These are phyloP conservation scores for Amorpha juglandis DNA, from an alignment of 2,888 invertebrate species.

Conservation along the genomic window DNA sequence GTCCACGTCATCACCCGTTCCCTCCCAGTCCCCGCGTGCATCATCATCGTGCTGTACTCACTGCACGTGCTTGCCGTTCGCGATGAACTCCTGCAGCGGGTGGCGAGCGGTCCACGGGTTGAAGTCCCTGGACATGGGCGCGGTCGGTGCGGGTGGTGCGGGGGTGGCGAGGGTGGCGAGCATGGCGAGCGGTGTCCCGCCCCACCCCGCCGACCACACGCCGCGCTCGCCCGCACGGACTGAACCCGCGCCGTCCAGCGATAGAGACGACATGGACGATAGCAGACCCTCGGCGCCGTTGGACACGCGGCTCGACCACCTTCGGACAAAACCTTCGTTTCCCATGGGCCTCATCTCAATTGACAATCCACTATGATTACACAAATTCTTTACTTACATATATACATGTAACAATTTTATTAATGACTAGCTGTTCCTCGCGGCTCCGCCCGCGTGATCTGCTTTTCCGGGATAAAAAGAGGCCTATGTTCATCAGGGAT, in stretches of 20 bases:
- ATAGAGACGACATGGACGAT: constrained; percentile 58
- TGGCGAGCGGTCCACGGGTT: constrained; percentile 76
- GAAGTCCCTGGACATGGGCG: constrained; percentile 56
- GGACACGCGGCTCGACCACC: constrained; percentile 58
- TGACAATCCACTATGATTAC: too few species aligned
- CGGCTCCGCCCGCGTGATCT: too few species aligned
- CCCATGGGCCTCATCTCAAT: too few species aligned
- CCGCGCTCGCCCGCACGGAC: constrained; percentile 46
- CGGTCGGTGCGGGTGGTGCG: constrained; percentile 31
- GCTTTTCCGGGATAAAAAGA: too few species aligned
- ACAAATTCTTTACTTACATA: too few species aligned
- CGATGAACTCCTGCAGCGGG: constrained; percentile 70
- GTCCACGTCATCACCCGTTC: neutral
- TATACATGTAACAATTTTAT: too few species aligned
- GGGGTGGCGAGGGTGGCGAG: constrained; percentile 33
- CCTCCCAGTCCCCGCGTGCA: neutral
- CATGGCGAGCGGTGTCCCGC: constrained; percentile 40
- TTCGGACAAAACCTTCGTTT: constrained; percentile 29
- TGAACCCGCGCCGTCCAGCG: constrained; percentile 42
- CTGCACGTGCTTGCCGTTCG: constrained; percentile 54
- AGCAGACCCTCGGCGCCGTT: constrained; percentile 56
- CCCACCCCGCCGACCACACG: constrained; percentile 52
- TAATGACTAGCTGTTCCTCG: too few species aligned
- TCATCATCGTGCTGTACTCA: constrained; percentile 45
- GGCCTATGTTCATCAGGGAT: too few species aligned